phyloP scores from a whole-genome alignment of 2,888 invertebrate species.

The Chesias legatella region DNA sequence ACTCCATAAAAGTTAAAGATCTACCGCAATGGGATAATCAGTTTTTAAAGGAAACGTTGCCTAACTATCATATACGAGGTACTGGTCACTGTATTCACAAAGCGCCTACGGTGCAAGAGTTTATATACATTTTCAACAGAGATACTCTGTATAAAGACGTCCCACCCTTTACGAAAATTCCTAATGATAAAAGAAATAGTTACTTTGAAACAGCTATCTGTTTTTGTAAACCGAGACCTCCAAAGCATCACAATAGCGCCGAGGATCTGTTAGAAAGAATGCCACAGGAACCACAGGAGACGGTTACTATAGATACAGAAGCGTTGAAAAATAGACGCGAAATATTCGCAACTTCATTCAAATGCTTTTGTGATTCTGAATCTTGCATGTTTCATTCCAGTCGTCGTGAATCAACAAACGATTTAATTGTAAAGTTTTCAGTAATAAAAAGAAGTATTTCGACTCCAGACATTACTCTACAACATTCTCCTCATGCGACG shows the following conservation, averaged over 20 bases:
- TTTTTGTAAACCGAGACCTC: constrained; percentile 65
- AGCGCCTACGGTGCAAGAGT: constrained; percentile 66
- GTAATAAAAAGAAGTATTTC: constrained; percentile 71
- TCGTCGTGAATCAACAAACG: constrained; percentile 48
- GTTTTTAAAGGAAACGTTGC: constrained; percentile 64
- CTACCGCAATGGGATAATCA: constrained; percentile 56
- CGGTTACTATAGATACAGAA: constrained; percentile 55
- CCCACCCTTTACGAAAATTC: constrained; percentile 54
- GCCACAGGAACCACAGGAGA: constrained; percentile 44
- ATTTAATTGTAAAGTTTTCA: constrained; percentile 67
- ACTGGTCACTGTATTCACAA: constrained; percentile 74
- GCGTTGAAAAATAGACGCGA: constrained; percentile 50
- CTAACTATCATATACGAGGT: constrained; percentile 70
- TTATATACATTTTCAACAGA: constrained; percentile 71
- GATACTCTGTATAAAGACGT: constrained; percentile 60
- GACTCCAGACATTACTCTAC: constrained; percentile 67
- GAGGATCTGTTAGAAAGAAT: constrained; percentile 63
- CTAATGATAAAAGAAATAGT: constrained; percentile 57
- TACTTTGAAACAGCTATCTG: constrained; percentile 74
- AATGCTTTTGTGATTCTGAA: constrained; percentile 68
- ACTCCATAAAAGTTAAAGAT: constrained; percentile 53
- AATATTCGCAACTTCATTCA: constrained; percentile 58
- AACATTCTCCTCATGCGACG: constrained; percentile 55
- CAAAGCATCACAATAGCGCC: constrained; percentile 67
- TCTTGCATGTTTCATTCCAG: constrained; percentile 59